Base-by-base conservation (phyloP, 1,140 invertebrate species). In the Physella acuta region DNA sequence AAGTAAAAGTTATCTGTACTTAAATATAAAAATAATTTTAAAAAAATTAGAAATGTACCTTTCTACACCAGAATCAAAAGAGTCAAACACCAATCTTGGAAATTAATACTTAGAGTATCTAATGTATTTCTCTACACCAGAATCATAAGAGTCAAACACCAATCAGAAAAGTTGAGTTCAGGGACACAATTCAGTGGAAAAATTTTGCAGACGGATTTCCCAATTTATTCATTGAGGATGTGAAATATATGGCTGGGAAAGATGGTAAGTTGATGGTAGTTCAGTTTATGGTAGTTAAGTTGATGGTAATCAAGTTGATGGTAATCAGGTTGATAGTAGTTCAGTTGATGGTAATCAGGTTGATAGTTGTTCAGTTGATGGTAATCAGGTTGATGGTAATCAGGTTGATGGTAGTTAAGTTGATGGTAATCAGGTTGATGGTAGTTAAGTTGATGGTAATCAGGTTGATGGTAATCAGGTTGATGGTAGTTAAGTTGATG, bases 161-260 rank as follows among this genome's bases (percentile, higher is more conserved):
- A 73, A n/a, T 55, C 49, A 52, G 76, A 28, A 51, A 70, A 55
- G 81, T 84, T 0, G 70, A 76, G 31, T 78, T 77, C 49, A 71
- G 76, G 53, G 68, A 81, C 26, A 77, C 74, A 0, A 82, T 82
- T 34, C 71, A 76, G 55, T 85, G 84, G 84, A 75, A 75, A 11
- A 79, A 72, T 36, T 85, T 85, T 71, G 70, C 68, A 20, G 84
- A 85, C 73, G 82, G 82, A n/a, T 85, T 83, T 71, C 84, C 84
- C 30, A 83, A 85, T 65, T 67, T 85, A 0, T 85, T 85, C 68
- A 85, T 85, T 53, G 75, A 83, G 66, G 78, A 85, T 75, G 84
- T 85, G 1, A 82, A 83, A 53, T 70, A 75, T 44, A 80, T 85
- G 80, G 78, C 80, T 58, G 83, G 83, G 34, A 84, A 83, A 78